Conservation (phyloP, 2,113 vertebrate genomes). For the Vidua macroura region DNA sequence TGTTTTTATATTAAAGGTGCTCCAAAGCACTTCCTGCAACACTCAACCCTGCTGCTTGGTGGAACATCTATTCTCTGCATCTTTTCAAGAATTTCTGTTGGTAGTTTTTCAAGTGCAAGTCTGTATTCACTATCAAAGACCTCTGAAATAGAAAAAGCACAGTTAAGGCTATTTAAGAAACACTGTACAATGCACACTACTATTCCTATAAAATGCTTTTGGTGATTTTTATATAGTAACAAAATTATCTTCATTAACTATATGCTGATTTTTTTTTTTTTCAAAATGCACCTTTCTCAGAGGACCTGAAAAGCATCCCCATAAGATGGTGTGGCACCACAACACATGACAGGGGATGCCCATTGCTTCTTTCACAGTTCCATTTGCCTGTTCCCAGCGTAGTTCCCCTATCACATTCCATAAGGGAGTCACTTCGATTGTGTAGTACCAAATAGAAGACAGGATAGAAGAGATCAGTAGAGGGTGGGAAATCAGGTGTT, state of each 20-base stretch:
- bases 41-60: conserved; percentile 81
- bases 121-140: conserved; percentile 93
- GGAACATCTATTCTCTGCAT: conserved; percentile 84
- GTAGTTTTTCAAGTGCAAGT: conserved; percentile 80
- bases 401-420: background rate
- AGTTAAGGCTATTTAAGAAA: background rate
- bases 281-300: background rate
- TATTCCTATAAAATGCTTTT: background rate
- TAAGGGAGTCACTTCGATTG: background rate
- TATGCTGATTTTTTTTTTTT: accelerated
- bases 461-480: background rate
- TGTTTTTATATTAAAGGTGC: conserved; percentile 83
- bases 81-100: conserved; percentile 81
- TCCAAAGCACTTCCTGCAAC: conserved; percentile 91
- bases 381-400: background rate
- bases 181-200: background rate
- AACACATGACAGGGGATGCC: background rate
- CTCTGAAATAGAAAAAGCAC: conserved; percentile 77
- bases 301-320: background rate
- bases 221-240: background rate
- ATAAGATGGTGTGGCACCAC: background rate
- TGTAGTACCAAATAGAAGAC: background rate
- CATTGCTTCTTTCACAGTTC: background rate
- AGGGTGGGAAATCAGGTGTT: background rate
- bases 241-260: background rate